phyloP scores from a whole-genome alignment of 1,140 invertebrate genomes.

The Mya arenaria region DNA sequence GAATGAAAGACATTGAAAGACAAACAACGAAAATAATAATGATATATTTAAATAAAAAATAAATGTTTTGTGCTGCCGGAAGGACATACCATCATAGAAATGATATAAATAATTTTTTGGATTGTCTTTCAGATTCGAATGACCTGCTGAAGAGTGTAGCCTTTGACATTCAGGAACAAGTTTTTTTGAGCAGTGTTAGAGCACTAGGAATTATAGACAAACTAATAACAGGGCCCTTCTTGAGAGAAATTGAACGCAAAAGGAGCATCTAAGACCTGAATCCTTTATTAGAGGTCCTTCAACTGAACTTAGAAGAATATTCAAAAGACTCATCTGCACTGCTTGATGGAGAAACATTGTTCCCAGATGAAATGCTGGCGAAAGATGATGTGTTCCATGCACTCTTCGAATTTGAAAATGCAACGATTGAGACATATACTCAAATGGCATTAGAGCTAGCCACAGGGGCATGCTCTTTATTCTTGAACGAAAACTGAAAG shows the following conservation, averaged over 20 bases:
- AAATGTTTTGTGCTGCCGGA: background rate
- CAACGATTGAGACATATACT: background rate
- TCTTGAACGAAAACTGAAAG: background rate
- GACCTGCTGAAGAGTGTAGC: background rate
- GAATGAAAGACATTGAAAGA: too few relatives aligned
- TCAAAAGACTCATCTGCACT: background rate
- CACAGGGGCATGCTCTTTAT: background rate
- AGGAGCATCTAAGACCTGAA: background rate
- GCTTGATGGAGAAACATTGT: background rate
- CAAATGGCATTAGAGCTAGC: slow-evolving; percentile 9
- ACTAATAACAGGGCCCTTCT: background rate
- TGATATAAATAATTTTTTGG: background rate
- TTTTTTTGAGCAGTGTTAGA: background rate
- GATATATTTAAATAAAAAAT: too few relatives aligned
- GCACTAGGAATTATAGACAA: slow-evolving; percentile 23
- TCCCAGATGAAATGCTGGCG: too few relatives aligned
- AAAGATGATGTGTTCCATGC: slow-evolving; percentile 4
- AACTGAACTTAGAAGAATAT: background rate
- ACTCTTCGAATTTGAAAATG: background rate
- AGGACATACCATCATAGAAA: background rate
- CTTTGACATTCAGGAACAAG: background rate
- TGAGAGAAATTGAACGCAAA: background rate
- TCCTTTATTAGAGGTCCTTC: background rate
- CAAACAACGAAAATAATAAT: too few relatives aligned
- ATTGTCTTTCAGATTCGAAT: background rate